Conservation (phyloP, 2,113 vertebrate genomes). For the Menura novaehollandiae region DNA sequence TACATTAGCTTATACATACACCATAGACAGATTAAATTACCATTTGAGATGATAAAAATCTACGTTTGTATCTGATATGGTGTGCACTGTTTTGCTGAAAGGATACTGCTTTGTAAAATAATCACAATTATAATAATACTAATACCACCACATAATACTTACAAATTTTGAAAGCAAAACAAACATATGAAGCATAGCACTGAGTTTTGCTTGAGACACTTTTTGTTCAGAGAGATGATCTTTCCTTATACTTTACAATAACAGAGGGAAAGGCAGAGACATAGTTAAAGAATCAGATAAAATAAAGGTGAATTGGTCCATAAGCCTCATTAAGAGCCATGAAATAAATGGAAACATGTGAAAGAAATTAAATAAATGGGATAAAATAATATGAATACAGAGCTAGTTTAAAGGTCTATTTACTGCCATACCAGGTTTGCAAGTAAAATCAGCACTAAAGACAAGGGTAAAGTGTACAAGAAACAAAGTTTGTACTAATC, state of each 20-base stretch:
- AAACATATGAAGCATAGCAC: neutral
- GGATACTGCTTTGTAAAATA: neutral
- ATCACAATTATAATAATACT: neutral
- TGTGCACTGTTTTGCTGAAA: neutral
- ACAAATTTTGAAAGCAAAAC: neutral
- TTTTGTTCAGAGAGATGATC: neutral
- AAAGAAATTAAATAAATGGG: neutral
- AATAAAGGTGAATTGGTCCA: neutral
- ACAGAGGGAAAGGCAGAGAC: neutral
- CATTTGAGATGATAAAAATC: neutral
- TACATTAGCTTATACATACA: neutral
- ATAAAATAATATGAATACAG: neutral
- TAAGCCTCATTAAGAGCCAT: neutral
- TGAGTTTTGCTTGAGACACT: neutral
- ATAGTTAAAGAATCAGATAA: neutral
- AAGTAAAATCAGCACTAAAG: neutral
- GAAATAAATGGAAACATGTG: neutral
- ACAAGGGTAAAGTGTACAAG: neutral
- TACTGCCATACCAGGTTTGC: neutral
- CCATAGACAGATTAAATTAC: neutral
- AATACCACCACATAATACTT: neutral
- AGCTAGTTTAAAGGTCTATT: neutral
- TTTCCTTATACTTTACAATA: neutral
- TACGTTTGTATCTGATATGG: neutral
- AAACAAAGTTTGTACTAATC: neutral